Evolutionary conservation across 1,140 invertebrate genomes (phyloP).

Genomic region (Drosophila burlai): DNA sequence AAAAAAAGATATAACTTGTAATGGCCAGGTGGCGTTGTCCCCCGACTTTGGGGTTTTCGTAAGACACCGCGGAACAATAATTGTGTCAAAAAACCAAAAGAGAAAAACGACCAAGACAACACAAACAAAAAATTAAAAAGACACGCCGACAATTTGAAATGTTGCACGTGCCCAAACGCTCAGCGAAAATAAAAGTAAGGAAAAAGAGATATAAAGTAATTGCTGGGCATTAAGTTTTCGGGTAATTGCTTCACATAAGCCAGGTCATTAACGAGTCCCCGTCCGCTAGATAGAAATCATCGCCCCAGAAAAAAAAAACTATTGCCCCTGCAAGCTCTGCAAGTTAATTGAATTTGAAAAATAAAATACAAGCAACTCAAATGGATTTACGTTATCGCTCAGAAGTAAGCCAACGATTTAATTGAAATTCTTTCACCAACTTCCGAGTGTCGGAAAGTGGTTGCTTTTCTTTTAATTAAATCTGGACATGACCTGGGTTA

Average conservation of each 20-base stretch:
- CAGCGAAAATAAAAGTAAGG: constrained; percentile 31
- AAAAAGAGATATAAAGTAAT: constrained; percentile 55
- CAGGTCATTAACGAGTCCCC: constrained; percentile 27
- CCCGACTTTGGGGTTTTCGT: constrained; percentile 15
- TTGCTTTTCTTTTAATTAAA: constrained; percentile 1
- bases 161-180: constrained; percentile 67
- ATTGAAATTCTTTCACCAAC: constrained; percentile 14
- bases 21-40: constrained; percentile 48
- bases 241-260: constrained; percentile 54
- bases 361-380: constrained; percentile 9
- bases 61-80: constrained; percentile 40
- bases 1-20: constrained; percentile 30
- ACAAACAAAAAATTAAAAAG: constrained; percentile 29
- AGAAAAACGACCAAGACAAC: constrained; percentile 8
- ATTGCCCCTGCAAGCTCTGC: constrained; percentile 4
- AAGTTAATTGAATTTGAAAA: constrained; percentile 30
- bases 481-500: constrained; percentile 31
- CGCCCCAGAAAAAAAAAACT: constrained; percentile 5
- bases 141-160: constrained; percentile 58
- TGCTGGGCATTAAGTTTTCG: constrained; percentile 54
- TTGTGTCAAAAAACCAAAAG: constrained; percentile 59
- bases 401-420: constrained; percentile 11
- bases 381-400: constrained; percentile 2
- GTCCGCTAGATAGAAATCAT: constrained; percentile 25
- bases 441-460: not conserved